Conservation (phyloP, 2,797 vertebrate genomes). For the Streptopelia turtur region DNA sequence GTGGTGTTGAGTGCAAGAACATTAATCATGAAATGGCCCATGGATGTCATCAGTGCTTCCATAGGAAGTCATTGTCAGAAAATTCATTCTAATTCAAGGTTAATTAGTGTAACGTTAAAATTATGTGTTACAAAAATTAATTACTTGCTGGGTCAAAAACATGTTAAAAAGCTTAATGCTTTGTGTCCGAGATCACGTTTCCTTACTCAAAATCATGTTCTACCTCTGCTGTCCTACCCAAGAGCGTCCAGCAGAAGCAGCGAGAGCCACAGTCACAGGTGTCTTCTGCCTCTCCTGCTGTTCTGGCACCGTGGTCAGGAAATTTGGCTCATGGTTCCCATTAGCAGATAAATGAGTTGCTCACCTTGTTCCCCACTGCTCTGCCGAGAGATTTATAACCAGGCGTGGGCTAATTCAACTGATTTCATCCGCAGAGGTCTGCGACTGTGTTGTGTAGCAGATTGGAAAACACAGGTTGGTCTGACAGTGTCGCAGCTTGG, state of each 20-base stretch:
- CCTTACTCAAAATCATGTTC: slow-evolving; percentile 51
- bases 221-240: not conserved
- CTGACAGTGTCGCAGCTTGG: not conserved
- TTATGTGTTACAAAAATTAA: slow-evolving; percentile 78
- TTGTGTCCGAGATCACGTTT: slow-evolving; percentile 30
- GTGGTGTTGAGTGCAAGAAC: slow-evolving; percentile 13
- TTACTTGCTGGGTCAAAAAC: slow-evolving; percentile 74
- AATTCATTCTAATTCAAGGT: slow-evolving; percentile 77
- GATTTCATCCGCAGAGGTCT: not conserved
- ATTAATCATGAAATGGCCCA: slow-evolving; percentile 25
- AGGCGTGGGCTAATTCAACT: slow-evolving; percentile 14
- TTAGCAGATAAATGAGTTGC: slow-evolving; percentile 69
- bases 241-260: not conserved
- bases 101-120: slow-evolving; percentile 81
- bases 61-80: slow-evolving; percentile 72
- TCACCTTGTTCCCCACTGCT: slow-evolving; percentile 52
- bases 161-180: slow-evolving; percentile 58
- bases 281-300: slow-evolving; percentile 7
- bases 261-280: slow-evolving; percentile 51
- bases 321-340: slow-evolving; percentile 46
- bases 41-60: slow-evolving; percentile 57
- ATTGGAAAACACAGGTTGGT: not conserved
- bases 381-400: slow-evolving; percentile 58
- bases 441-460: not conserved
- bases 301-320: slow-evolving; percentile 52